A percentile compares a stretch with the other conserved stretches of the same genome.
phyloP scores from a whole-genome alignment of 2,113 vertebrate species.

The Cinclus cinclus region DNA sequence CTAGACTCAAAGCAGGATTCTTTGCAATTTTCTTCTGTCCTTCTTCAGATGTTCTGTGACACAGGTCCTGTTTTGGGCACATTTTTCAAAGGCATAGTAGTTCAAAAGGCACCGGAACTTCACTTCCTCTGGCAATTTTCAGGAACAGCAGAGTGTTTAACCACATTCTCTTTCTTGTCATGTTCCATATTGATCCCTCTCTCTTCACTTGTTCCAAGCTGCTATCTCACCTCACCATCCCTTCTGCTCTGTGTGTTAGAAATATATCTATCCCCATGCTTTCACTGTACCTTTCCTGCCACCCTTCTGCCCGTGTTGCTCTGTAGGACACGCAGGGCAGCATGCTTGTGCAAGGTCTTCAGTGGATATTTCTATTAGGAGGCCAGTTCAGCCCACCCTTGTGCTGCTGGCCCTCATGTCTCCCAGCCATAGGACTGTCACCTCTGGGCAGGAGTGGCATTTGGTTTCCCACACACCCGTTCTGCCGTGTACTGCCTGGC shows the following conservation, averaged over 20 bases:
- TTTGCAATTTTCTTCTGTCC: neutral
- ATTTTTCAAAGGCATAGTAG: neutral
- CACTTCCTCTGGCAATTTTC: neutral
- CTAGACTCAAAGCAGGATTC: neutral
- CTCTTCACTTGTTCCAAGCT: neutral
- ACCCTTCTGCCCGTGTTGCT: neutral
- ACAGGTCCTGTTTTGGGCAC: neutral
- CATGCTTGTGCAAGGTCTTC: neutral
- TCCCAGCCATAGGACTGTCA: neutral
- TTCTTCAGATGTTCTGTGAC: neutral
- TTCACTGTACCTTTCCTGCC: neutral
- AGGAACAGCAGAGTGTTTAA: neutral
- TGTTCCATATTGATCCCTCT: neutral
- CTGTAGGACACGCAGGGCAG: neutral
- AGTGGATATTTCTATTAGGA: neutral
- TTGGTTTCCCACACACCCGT: neutral
- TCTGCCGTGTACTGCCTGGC: neutral
- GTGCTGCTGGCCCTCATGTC: neutral
- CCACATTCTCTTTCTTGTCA: neutral
- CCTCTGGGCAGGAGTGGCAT: neutral
- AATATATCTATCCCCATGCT: neutral
- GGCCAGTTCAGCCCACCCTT: neutral
- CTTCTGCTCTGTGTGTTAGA: neutral
- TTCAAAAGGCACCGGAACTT: neutral
- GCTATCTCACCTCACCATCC: neutral